Base-by-base conservation (phyloP, 2,797 vertebrate genomes). In the Lindbergichthys nudifrons region DNA sequence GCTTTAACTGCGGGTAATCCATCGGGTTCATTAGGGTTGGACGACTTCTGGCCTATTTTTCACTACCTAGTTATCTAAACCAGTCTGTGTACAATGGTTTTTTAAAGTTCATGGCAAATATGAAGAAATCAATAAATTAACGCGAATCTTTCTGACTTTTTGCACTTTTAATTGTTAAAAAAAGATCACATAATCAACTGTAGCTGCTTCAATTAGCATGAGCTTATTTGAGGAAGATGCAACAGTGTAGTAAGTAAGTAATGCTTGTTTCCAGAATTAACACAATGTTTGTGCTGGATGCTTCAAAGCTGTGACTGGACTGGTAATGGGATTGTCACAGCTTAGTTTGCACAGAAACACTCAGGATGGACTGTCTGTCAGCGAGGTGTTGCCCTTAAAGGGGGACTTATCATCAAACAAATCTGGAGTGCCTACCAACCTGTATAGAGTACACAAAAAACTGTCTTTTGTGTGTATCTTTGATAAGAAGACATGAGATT, bases 1-100 rank as follows among this genome's bases (percentile, higher is more conserved):
- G 81, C 85, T 92, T 93, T 89, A 76, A 79, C 57, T 46, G 65
- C 70, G 53, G 53, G 51, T 90, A 89, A 92, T 91, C 85, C 75
- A 59, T 32, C 45, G 68, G 80, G 85, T 76, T 80, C 73, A 81
- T 72, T 5, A 8, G 19, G 3, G 26, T 36, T 32, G 36, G 32
- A 56, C 54, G 48, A 78, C 36, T 73, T 46, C 43, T 52, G n/a
- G 45, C 23, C 45, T 79, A 54, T 84, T 88, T 84, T 87, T 87
- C 65, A 77, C 77, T 63, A 4, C 43, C 53, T 70, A 7, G 13
- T 73, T 61, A 19, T 32, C 19, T 47, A 30, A 64, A 46, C 39
- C 3, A 54, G 18, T 1, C 30, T 70, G 16, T 70, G 32, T 32
- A 15, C 19, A 21, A 3, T 26, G 19, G n/a, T 2, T 21, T n/a